These are phyloP conservation scores for Dreissena rostriformis DNA, from an alignment of 1,140 invertebrate genomes.

Conservation along the genomic window DNA sequence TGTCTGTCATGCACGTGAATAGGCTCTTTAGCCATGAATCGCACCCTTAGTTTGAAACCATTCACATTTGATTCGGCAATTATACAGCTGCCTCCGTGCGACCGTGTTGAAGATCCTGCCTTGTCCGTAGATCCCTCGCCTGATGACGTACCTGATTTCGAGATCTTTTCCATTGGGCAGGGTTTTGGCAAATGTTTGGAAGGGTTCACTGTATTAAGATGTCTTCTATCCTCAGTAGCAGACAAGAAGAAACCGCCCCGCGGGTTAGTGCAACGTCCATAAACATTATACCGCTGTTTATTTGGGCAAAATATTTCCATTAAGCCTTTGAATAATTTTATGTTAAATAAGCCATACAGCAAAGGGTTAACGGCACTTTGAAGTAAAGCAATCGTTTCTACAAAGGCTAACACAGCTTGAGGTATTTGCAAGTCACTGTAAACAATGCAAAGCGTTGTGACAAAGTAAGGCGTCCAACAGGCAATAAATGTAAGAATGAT, in stretches of 20 bases:
- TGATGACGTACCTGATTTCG: slow-evolving; percentile 23
- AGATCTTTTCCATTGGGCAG: slow-evolving; percentile 34
- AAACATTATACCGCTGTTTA: slow-evolving; percentile 33
- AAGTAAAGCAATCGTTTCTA: slow-evolving; percentile 80
- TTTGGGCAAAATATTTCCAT: slow-evolving; percentile 70
- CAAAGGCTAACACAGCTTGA: slow-evolving; percentile 76
- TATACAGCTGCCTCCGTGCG: slow-evolving; percentile 55
- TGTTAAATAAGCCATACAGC: slow-evolving; percentile 82
- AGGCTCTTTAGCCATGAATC: slow-evolving; percentile 69
- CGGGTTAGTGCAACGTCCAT: slow-evolving; percentile 21
- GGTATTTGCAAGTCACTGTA: slow-evolving; percentile 81
- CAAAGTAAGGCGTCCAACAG: slow-evolving; percentile 83
- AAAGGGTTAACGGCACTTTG: slow-evolving; percentile 82
- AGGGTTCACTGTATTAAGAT: slow-evolving; percentile 18
- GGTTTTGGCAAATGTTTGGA: slow-evolving; percentile 50
- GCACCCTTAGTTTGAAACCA: slow-evolving; percentile 70
- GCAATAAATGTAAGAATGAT: slow-evolving; percentile 81
- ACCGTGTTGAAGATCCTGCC: slow-evolving; percentile 17
- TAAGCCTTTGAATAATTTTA: slow-evolving; percentile 74
- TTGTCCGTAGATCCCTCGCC: slow-evolving; percentile 58
- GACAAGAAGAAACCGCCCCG: slow-evolving; percentile 37
- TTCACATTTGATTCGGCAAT: slow-evolving; percentile 74
- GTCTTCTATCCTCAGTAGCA: slow-evolving; percentile 32
- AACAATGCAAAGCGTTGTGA: slow-evolving; percentile 79
- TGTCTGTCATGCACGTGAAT: slow-evolving; percentile 41